These are phyloP conservation scores for Etheostoma nigrum DNA, from an alignment of 2,797 vertebrate genomes.

Conservation along the genomic window DNA sequence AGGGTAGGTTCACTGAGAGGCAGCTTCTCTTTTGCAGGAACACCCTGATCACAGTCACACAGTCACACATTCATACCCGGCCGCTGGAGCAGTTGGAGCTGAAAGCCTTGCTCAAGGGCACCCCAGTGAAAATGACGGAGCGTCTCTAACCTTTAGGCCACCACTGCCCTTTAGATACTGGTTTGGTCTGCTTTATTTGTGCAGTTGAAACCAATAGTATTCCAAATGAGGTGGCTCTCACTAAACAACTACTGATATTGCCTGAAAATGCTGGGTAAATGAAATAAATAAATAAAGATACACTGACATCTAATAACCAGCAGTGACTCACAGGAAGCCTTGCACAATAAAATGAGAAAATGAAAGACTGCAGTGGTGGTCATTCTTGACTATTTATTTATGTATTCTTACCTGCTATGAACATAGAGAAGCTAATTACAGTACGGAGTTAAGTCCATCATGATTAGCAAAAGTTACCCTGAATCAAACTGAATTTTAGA, in stretches of 20 bases:
- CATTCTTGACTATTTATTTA: no score
- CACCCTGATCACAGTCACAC: no score
- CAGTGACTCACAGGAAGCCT: neutral
- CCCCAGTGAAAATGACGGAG: no score
- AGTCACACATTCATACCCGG: no score
- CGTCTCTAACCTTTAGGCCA: no score
- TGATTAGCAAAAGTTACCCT: neutral
- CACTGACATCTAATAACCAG: neutral
- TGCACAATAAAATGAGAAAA: neutral
- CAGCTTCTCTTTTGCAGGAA: no score
- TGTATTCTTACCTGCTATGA: neutral
- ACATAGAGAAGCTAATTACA: neutral
- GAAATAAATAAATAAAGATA: neutral
- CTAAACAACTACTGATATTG: neutral
- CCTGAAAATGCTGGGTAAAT: neutral
- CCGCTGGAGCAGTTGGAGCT: no score
- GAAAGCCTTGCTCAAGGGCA: no score
- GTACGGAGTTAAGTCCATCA: neutral
- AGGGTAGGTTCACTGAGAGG: no score
- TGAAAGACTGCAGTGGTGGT: neutral
- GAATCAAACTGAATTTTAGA: neutral
- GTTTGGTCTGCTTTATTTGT: neutral
- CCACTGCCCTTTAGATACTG: no score
- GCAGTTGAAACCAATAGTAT: neutral
- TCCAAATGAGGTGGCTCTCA: neutral